Conservation (phyloP, 2,888 invertebrate genomes). For the Carterocephalus palaemon region DNA sequence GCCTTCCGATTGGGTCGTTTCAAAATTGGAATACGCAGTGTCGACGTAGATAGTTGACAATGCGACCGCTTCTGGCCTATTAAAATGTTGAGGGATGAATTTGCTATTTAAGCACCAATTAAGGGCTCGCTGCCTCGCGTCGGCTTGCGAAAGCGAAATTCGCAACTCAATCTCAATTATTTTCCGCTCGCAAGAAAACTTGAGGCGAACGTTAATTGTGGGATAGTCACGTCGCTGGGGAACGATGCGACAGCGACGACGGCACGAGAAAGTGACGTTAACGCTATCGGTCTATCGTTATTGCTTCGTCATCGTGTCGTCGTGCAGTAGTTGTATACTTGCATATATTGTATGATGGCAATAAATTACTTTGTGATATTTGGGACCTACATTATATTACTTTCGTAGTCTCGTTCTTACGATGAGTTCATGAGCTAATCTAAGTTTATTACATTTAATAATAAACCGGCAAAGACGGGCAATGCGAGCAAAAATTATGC, state of each 20-base stretch:
- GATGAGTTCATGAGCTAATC: no score
- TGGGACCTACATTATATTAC: no score
- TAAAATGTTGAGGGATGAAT: constrained; percentile 47
- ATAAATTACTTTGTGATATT: no score
- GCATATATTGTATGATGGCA: no score
- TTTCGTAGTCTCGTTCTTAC: no score
- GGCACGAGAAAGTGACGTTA: not conserved
- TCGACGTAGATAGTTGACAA: constrained; percentile 5
- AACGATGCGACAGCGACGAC: constrained; percentile 20
- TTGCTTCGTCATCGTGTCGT: no score
- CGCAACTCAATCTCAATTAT: constrained; percentile 69
- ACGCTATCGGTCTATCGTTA: no score
- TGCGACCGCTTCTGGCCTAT: constrained; percentile 30
- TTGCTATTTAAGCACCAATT: constrained; percentile 68
- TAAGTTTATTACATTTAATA: no score
- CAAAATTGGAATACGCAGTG: constrained; percentile 1
- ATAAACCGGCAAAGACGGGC: no score
- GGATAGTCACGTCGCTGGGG: constrained; percentile 31
- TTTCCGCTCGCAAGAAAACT: constrained; percentile 64
- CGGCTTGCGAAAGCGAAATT: constrained; percentile 61
- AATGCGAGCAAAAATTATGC: no score
- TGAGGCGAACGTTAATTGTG: constrained; percentile 60
- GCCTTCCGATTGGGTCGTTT: not conserved
- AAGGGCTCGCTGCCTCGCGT: constrained; percentile 47
- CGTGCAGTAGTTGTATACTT: no score